These are phyloP conservation scores for Mycogona germanica DNA, from an alignment of 2,888 invertebrate species.

Conservation along the genomic window DNA sequence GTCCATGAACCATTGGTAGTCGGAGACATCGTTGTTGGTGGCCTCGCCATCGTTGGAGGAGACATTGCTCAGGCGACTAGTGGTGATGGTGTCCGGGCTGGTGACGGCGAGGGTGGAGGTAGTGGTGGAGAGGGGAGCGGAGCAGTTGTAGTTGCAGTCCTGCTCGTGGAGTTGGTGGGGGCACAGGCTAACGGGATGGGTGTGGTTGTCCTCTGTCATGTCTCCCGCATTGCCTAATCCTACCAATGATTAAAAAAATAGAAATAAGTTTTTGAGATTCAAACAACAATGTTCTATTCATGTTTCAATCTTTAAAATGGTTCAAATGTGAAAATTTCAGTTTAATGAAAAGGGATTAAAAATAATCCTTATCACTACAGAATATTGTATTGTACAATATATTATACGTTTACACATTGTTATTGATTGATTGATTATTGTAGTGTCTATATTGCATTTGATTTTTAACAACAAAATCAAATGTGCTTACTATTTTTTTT, in stretches of 20 bases:
- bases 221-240: constrained; percentile 10
- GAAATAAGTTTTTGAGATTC: background rate
- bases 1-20: constrained; percentile 83
- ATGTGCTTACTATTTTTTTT: too few relatives aligned
- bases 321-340: too few relatives aligned
- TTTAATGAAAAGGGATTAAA: too few relatives aligned
- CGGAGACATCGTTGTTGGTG: constrained; percentile 65
- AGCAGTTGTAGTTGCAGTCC: constrained; percentile 14
- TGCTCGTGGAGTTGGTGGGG: background rate
- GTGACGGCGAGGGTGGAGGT: background rate
- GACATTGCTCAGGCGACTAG: constrained; percentile 30
- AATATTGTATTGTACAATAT: too few relatives aligned
- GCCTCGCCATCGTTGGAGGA: constrained; percentile 45
- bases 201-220: constrained; percentile 13
- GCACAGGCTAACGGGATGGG: constrained; percentile 2
- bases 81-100: constrained; percentile 19
- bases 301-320: too few relatives aligned
- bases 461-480: too few relatives aligned
- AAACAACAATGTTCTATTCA: too few relatives aligned
- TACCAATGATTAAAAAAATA: background rate
- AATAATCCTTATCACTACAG: too few relatives aligned
- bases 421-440: too few relatives aligned
- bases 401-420: too few relatives aligned
- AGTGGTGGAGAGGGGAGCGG: background rate
- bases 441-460: too few relatives aligned